These are phyloP conservation scores for Anseranas semipalmata DNA, from an alignment of 2,113 vertebrate species.

Conservation along the genomic window DNA sequence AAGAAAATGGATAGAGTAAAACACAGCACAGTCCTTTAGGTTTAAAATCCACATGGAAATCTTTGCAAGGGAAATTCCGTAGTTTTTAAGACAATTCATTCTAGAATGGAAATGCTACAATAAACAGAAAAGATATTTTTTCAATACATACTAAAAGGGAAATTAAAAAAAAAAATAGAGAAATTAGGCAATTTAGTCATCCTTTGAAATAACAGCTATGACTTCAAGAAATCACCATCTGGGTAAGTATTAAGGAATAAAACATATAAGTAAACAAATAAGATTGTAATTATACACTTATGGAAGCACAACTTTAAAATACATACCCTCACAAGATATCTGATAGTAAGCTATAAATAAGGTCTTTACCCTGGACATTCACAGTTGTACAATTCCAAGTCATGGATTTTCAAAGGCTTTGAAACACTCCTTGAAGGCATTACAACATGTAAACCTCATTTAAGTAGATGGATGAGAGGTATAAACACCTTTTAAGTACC, in stretches of 20 bases:
- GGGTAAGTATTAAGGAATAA: neutral
- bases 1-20: neutral
- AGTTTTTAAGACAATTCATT: neutral
- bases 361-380: neutral
- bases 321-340: neutral
- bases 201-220: neutral
- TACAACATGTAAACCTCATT: neutral
- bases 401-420: neutral
- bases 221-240: neutral
- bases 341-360: neutral
- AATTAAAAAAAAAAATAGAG: neutral
- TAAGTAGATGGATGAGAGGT: neutral
- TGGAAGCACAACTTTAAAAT: neutral
- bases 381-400: neutral
- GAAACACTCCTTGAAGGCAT: neutral
- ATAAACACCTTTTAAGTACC: neutral
- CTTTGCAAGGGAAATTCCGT: neutral
- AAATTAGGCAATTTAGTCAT: neutral
- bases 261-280: neutral
- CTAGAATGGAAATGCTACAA: neutral
- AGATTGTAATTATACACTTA: neutral
- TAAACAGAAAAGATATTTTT: neutral
- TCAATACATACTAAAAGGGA: fast-evolving
- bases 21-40: fast-evolving
- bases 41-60: neutral